A percentile compares a stretch with the other conserved stretches of the same genome.
Conservation (phyloP, 2,797 vertebrate genomes). For the Rhinatrema bivittatum region DNA sequence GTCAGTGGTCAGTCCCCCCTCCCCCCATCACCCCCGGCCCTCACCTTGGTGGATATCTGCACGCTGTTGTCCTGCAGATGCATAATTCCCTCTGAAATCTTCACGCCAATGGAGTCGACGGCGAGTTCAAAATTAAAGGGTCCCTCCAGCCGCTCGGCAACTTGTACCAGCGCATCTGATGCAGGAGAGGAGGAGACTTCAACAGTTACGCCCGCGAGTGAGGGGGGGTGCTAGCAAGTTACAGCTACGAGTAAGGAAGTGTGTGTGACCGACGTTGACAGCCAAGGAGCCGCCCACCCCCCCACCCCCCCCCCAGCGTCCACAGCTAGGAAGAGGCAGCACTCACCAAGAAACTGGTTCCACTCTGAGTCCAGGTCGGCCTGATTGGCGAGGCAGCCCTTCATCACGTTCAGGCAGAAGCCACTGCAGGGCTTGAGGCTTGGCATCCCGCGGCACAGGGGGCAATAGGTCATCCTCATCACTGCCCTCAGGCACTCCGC, state of each 20-base stretch:
- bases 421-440: conserved; percentile 68
- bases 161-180: conserved; percentile 69
- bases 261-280: neutral
- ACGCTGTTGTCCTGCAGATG: conserved; percentile 81
- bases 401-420: conserved; percentile 82
- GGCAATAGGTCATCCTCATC: conserved; percentile 82
- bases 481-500: conserved; percentile 54
- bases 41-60: conserved; percentile 73
- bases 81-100: conserved; percentile 83
- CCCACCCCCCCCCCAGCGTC: conserved; percentile 56
- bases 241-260: conserved; percentile 35
- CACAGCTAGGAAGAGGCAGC: too few relatives aligned
- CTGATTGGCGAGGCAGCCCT: conserved; percentile 77
- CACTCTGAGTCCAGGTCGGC: conserved; percentile 76
- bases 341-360: conserved; percentile 78
- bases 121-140: conserved; percentile 82
- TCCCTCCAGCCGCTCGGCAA: conserved; percentile 76
- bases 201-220: too few relatives aligned
- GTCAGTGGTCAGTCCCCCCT: neutral
- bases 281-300: conserved; percentile 10
- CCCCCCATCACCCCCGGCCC: neutral
- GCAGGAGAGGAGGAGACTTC: conserved; percentile 11
- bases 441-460: conserved; percentile 72
- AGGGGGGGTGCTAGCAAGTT: conserved; percentile 57
- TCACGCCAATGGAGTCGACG: conserved; percentile 73